phyloP scores from a whole-genome alignment of 2,113 vertebrate genomes.

The Rhombomys opimus region DNA sequence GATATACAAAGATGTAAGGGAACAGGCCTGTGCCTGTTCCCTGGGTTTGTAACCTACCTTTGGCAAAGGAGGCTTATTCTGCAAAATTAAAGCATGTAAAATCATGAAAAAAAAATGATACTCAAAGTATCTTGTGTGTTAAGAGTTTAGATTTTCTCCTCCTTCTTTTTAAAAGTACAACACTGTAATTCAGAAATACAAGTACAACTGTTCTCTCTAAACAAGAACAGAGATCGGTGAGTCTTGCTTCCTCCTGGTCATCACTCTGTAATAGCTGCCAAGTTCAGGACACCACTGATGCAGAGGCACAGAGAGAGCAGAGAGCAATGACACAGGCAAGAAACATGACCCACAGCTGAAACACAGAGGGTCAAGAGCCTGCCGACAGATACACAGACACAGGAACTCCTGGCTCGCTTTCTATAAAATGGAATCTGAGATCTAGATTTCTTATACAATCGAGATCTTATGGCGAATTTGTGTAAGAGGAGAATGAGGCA shows the following conservation, averaged over 20 bases:
- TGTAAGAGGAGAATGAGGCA: not conserved
- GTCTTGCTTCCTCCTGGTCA: not conserved
- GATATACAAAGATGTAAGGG: constrained; percentile 58
- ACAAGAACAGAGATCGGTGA: not conserved
- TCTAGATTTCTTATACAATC: not conserved
- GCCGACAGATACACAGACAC: no score
- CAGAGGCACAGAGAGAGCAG: not conserved
- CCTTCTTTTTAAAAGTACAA: not conserved
- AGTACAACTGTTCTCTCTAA: not conserved
- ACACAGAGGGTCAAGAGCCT: not conserved
- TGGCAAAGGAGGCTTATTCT: constrained; percentile 44
- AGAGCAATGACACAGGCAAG: not conserved
- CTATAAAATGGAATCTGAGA: not conserved
- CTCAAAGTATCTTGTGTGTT: rapidly evolving
- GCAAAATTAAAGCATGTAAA: constrained; percentile 36
- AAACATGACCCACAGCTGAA: not conserved
- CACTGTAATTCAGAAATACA: not conserved
- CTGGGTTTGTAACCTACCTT: constrained; percentile 55
- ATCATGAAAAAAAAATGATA: not conserved
- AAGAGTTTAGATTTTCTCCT: not conserved
- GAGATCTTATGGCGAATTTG: not conserved
- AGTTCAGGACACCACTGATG: not conserved
- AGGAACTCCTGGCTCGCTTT: not conserved
- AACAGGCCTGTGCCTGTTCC: constrained; percentile 50
- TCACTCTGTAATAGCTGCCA: not conserved